A percentile compares a stretch with the other conserved stretches of the same genome.
Conservation (phyloP, 2,113 vertebrate genomes). For the Heterotis niloticus region DNA sequence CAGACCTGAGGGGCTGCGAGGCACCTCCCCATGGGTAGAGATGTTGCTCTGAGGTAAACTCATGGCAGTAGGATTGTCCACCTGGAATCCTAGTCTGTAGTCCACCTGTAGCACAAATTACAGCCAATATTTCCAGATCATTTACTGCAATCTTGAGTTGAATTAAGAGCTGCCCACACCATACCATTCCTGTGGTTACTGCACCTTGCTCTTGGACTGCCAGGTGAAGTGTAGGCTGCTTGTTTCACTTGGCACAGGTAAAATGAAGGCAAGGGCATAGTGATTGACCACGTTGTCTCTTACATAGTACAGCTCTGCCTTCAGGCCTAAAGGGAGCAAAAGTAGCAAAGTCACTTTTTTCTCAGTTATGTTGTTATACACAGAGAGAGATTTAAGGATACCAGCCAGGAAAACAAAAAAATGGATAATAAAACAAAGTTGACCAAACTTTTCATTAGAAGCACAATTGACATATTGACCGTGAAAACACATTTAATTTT, state of each 20-base stretch:
- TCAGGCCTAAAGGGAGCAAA: conserved; percentile 69
- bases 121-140: neutral
- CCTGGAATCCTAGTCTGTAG: conserved; percentile 86
- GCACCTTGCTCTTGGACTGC: conserved; percentile 85
- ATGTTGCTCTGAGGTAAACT: conserved; percentile 85
- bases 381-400: no score
- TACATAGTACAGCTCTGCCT: conserved; percentile 94
- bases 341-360: no score
- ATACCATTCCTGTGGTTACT: neutral
- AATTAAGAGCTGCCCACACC: neutral
- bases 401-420: no score
- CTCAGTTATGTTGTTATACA: no score
- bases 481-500: no score
- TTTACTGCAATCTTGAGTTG: neutral
- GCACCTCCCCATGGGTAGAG: conserved; percentile 85
- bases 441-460: no score
- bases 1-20: conserved; percentile 80
- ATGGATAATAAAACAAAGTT: no score
- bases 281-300: conserved; percentile 88
- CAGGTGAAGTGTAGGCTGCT: conserved; percentile 94
- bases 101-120: conserved; percentile 75
- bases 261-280: conserved; percentile 89
- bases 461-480: no score
- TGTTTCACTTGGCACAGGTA: conserved; percentile 87
- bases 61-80: conserved; percentile 86